phyloP scores from a whole-genome alignment of 2,888 invertebrate species.

The Drosophila meridionalis region DNA sequence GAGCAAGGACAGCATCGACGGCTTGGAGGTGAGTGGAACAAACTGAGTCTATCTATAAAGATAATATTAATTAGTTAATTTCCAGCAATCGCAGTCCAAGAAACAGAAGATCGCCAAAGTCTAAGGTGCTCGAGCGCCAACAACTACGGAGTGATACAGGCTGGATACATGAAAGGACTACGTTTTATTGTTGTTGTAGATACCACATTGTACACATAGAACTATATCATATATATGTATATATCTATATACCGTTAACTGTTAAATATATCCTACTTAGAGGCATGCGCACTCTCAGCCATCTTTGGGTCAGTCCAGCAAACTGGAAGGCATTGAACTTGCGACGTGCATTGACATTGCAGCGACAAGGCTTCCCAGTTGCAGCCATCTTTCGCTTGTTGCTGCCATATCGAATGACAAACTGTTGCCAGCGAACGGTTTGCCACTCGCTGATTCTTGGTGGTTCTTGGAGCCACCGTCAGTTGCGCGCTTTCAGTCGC shows the following conservation, averaged over 20 bases:
- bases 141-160: conserved; percentile 38
- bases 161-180: conserved; percentile 6
- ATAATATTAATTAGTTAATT: not conserved
- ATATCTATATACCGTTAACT: conserved; percentile 25
- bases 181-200: conserved; percentile 33
- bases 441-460: conserved; percentile 29
- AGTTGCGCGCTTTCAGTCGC: conserved; percentile 50
- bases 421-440: conserved; percentile 28
- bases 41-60: not conserved
- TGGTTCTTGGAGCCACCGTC: conserved; percentile 29
- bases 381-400: conserved; percentile 3
- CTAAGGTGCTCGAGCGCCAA: conserved; percentile 41
- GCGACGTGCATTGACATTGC: conserved; percentile 70
- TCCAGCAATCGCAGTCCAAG: conserved; percentile 78
- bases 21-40: conserved; percentile 45
- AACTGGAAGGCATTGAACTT: conserved; percentile 67
- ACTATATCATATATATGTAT: conserved; percentile 26
- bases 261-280: conserved; percentile 1
- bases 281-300: not conserved
- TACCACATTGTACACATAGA: conserved; percentile 21
- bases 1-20: conserved; percentile 38
- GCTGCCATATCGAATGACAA: conserved; percentile 61
- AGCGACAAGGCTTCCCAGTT: conserved; percentile 59
- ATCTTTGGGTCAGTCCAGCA: conserved; percentile 50
- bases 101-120: conserved; percentile 81